phyloP scores from a whole-genome alignment of 2,113 vertebrate genomes.

The Ptilorrhoa leucosticta region DNA sequence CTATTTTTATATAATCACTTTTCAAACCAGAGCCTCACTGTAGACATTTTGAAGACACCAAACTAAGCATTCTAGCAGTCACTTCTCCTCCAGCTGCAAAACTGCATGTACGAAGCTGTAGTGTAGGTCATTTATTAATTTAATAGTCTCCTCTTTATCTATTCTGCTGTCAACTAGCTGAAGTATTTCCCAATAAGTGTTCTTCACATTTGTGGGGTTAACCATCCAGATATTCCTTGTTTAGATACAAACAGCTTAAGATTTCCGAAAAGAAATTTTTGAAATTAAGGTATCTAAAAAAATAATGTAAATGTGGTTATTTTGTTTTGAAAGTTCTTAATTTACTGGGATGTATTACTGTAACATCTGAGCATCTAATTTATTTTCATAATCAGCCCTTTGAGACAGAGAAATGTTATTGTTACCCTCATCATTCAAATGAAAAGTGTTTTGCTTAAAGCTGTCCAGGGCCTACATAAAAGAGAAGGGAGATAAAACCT shows the following conservation, averaged over 20 bases:
- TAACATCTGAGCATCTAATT: neutral
- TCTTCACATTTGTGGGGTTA: neutral
- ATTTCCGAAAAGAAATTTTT: neutral
- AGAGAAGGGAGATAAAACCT: neutral
- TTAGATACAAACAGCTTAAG: neutral
- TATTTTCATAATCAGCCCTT: neutral
- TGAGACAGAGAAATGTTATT: neutral
- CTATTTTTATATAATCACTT: slow-evolving; percentile 59
- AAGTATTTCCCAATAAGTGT: neutral
- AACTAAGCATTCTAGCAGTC: neutral
- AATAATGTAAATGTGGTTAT: neutral
- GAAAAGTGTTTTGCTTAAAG: neutral
- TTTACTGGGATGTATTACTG: neutral
- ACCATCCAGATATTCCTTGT: neutral
- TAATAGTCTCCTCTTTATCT: neutral
- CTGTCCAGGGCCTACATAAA: neutral
- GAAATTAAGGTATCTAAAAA: neutral
- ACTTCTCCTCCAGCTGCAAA: slow-evolving; percentile 13
- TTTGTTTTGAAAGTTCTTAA: neutral
- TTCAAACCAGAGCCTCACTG: slow-evolving; percentile 14
- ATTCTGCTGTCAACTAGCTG: neutral
- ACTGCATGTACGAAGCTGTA: neutral
- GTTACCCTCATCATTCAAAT: neutral
- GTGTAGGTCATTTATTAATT: neutral
- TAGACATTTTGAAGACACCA: slow-evolving; percentile 40